A percentile compares a stretch with the other conserved stretches of the same genome.
Conservation (phyloP, 2,888 invertebrate genomes). For the Diachrysia chrysitis region DNA sequence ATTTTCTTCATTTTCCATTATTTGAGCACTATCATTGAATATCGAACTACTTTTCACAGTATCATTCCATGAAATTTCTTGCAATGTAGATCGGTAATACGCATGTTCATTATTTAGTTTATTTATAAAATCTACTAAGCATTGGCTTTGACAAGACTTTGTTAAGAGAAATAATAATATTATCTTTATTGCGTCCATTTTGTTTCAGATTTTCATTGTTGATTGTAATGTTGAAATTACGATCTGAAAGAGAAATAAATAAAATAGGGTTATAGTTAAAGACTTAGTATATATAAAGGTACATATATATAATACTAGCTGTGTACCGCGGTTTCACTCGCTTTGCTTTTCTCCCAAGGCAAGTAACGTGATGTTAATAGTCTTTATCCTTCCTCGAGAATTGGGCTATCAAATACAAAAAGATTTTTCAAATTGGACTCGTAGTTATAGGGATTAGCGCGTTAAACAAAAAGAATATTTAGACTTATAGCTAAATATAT, state of each 20-base stretch:
- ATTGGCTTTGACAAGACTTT: constrained; percentile 53
- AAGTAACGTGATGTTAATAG: no score
- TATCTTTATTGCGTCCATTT: constrained; percentile 38
- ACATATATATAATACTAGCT: not conserved
- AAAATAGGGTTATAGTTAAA: no score
- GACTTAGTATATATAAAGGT: no score
- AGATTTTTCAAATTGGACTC: no score
- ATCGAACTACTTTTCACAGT: constrained; percentile 69
- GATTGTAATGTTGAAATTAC: not conserved
- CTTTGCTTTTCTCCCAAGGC: no score
- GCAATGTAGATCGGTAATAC: constrained; percentile 73
- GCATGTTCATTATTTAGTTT: constrained; percentile 72
- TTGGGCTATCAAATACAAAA: no score
- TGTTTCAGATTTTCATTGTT: constrained; percentile 17
- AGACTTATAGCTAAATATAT: no score
- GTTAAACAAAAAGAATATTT: no score
- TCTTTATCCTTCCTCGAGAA: no score
- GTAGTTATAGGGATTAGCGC: no score
- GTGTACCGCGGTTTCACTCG: no score
- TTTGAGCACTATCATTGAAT: not conserved
- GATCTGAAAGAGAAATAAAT: constrained; percentile 39
- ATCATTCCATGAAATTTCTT: constrained; percentile 80
- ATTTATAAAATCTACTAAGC: constrained; percentile 64
- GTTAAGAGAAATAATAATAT: constrained; percentile 28
- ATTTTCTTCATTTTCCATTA: not conserved